Base-by-base conservation (phyloP, 1,140 invertebrate species). In the Drosophila nigromelanica region DNA sequence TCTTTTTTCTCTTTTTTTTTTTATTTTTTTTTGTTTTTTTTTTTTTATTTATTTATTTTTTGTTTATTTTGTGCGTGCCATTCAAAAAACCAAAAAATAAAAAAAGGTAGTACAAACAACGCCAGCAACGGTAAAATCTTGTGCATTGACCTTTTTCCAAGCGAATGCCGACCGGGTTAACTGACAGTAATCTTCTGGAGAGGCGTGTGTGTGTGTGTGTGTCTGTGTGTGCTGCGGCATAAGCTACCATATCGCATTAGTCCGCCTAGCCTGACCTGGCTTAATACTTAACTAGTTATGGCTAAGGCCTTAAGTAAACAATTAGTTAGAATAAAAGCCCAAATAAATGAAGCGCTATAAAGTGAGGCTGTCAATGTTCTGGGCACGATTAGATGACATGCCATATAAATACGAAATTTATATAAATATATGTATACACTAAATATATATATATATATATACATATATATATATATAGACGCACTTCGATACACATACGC, bases 141-240 rank as follows among this genome's bases (percentile, higher is more conserved):
- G 75, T 78, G 75, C 75, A 75, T 75, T 78, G 75, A 78, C 75
- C 75, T 78, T 78, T 78, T 78, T 78, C 75, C 75, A 66, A 70
- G 72, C 75, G 75, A 78, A 66, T 71, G 75, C 33, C 64, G 51
- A 47, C 43, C 50, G 60, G 63, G 59, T 64, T 73, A 73, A 66
- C 67, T 67, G 47, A 33, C 50, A 33, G 48, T 69, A 56, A 60
- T 67, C 66, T 35, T 18, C 18, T 24, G 14, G 12, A 30, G 7
- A 11, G n/a, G 15, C 24, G 6, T n/a, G 33, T 52, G 8, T 18
- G 14, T 50, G 33, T n/a, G 35, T n/a, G 15, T 42, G 62, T 37
- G 21, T 18, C 14, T 30, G 50, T 43, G 48, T 37, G 11, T 18
- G 47, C 54, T 33, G 35, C 33, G 24, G 30, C 48, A 15, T 48